A percentile compares a stretch with the other conserved stretches of the same genome.
Evolutionary conservation across 1,140 invertebrate genomes (phyloP).

Genomic region (Notospermus geniculatus): DNA sequence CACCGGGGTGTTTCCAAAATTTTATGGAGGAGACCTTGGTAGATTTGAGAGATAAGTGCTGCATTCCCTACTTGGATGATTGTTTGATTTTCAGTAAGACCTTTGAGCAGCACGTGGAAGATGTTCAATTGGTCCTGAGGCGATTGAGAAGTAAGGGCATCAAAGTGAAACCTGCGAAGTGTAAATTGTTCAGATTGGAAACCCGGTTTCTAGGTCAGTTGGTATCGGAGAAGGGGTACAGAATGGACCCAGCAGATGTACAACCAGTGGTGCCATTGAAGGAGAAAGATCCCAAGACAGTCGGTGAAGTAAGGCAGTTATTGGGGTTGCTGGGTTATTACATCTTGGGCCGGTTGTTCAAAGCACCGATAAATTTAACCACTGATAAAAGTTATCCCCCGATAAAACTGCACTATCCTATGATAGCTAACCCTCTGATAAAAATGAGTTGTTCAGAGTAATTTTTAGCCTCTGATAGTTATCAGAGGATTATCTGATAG

Average conservation of each 20-base stretch:
- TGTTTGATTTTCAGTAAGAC: neutral
- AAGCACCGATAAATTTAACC: too few species aligned
- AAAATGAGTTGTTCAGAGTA: too few species aligned
- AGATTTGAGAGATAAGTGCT: conserved; percentile 9
- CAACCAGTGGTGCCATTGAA: conserved; percentile 53
- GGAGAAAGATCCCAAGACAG: conserved; percentile 30
- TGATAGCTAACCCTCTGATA: too few species aligned
- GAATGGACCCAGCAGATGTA: conserved; percentile 50
- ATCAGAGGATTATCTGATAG: too few species aligned
- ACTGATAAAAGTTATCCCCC: too few species aligned
- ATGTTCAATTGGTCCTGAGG: neutral
- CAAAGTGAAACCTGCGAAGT: conserved; percentile 5
- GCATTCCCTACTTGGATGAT: neutral
- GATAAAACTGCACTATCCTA: too few species aligned
- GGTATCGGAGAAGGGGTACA: conserved; percentile 22
- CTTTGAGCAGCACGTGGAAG: neutral
- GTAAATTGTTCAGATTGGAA: neutral
- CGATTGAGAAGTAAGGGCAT: neutral
- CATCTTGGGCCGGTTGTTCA: too few species aligned
- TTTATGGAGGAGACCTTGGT: conserved; percentile 3
- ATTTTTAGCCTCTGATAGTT: too few species aligned
- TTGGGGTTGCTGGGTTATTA: conserved; percentile 56
- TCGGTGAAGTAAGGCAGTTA: conserved; percentile 52
- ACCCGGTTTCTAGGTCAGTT: neutral
- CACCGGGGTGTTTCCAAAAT: neutral